A percentile compares a stretch with the other conserved stretches of the same genome.
Conservation (phyloP, 2,888 invertebrate species). For the Podotricha telesiphe region DNA sequence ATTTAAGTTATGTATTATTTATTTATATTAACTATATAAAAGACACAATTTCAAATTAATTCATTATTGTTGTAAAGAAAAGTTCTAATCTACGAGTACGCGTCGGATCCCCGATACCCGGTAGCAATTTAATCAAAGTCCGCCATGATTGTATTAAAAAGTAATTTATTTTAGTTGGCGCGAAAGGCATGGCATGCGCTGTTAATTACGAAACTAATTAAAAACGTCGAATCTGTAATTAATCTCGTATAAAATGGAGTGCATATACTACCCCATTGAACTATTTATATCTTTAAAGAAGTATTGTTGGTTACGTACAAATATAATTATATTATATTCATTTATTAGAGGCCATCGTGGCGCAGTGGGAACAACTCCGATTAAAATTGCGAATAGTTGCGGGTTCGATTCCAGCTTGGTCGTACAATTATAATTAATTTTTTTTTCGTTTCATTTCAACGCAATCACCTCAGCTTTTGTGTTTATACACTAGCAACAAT, state of each 20-base stretch:
- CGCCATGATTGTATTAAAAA: conserved; percentile 76
- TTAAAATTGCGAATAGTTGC: no score
- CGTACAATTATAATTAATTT: no score
- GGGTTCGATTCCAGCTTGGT: no score
- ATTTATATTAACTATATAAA: not conserved
- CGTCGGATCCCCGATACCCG: conserved; percentile 23
- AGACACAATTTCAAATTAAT: not conserved
- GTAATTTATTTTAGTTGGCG: conserved; percentile 78
- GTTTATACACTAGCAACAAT: no score
- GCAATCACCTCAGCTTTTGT: no score
- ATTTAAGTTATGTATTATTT: no score
- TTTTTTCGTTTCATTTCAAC: no score
- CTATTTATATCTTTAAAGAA: conserved; percentile 33
- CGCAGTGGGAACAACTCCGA: no score
- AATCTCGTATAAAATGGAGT: conserved; percentile 59
- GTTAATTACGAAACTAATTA: conserved; percentile 82
- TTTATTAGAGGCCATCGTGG: no score
- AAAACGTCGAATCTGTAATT: conserved; percentile 80
- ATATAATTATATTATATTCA: no score
- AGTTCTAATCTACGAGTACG: conserved; percentile 21
- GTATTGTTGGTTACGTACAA: conserved; percentile 26
- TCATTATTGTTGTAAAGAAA: conserved; percentile 1
- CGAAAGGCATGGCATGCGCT: conserved; percentile 66
- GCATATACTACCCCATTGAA: conserved; percentile 46
- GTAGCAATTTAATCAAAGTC: conserved; percentile 62